Conservation (phyloP, 2,888 invertebrate species). For the Amaurobius ferox region DNA sequence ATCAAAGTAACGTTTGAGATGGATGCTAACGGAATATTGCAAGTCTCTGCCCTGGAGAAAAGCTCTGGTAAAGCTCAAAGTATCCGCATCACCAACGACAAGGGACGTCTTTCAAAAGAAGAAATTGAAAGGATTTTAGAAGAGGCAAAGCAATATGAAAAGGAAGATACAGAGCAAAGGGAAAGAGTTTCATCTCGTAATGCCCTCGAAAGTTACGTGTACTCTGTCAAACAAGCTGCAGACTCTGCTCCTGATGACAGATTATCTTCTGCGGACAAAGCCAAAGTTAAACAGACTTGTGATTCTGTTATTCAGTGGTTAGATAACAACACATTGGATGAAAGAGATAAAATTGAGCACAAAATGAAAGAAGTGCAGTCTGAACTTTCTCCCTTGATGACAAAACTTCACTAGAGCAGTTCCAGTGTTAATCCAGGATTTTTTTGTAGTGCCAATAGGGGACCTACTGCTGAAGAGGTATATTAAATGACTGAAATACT, state of each 20-base stretch:
- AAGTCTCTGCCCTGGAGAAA: neutral
- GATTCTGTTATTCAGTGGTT: conserved; percentile 86
- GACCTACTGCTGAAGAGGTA: no score
- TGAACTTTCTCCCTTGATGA: no score
- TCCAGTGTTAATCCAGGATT: no score
- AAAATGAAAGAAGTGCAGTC: no score
- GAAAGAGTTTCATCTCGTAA: conserved; percentile 84
- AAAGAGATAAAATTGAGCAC: conserved; percentile 87
- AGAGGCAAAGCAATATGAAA: conserved; percentile 85
- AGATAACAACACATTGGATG: conserved; percentile 86
- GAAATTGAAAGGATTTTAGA: neutral
- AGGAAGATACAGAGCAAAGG: conserved; percentile 84
- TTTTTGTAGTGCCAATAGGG: no score
- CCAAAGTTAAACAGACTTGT: conserved; percentile 79
- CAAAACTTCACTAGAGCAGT: no score
- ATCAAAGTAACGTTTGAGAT: neutral
- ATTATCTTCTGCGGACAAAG: conserved; percentile 83
- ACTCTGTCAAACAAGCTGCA: conserved; percentile 83
- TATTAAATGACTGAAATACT: no score
- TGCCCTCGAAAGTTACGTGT: conserved; percentile 84
- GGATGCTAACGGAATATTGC: no score
- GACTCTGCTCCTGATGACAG: conserved; percentile 77
- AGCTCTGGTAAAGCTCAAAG: no score
- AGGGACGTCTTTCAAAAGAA: no score
- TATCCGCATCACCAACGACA: no score